These are phyloP conservation scores for Pempheris klunzingeri DNA, from an alignment of 2,797 vertebrate species.

Conservation along the genomic window DNA sequence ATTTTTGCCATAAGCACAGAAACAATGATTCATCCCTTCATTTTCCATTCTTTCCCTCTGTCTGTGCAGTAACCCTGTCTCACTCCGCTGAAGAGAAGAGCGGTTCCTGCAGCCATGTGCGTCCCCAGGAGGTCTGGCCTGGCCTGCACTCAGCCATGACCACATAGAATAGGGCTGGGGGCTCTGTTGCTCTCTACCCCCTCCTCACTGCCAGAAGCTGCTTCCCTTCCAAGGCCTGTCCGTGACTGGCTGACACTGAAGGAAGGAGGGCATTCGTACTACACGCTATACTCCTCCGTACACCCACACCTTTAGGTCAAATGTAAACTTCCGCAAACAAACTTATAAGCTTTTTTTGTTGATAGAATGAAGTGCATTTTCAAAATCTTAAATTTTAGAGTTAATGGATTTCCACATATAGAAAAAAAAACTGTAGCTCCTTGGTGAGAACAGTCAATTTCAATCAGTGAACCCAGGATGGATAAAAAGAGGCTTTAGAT, in stretches of 20 bases:
- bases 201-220: slow-evolving; percentile 50
- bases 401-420: not conserved
- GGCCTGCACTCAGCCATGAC: slow-evolving; percentile 78
- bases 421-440: not conserved
- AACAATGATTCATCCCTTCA: slow-evolving; percentile 67
- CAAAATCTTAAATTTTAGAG: not conserved
- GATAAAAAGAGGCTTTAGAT: slow-evolving; percentile 43
- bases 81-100: slow-evolving; percentile 59
- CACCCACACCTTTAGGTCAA: slow-evolving; percentile 15
- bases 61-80: slow-evolving; percentile 48
- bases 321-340: slow-evolving; percentile 24
- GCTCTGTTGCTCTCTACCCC: slow-evolving; percentile 51
- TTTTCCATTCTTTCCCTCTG: slow-evolving; percentile 66
- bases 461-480: slow-evolving; percentile 8
- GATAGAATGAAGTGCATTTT: slow-evolving; percentile 9
- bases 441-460: slow-evolving; percentile 24
- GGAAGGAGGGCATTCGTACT: slow-evolving; percentile 32
- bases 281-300: not conserved
- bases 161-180: slow-evolving; percentile 61
- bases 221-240: slow-evolving; percentile 44
- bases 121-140: slow-evolving; percentile 75
- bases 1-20: slow-evolving; percentile 45
- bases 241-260: slow-evolving; percentile 53
- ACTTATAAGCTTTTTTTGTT: not conserved
- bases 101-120: slow-evolving; percentile 59